phyloP scores from a whole-genome alignment of 2,888 invertebrate genomes.

The Drepanosiphum platanoidis region DNA sequence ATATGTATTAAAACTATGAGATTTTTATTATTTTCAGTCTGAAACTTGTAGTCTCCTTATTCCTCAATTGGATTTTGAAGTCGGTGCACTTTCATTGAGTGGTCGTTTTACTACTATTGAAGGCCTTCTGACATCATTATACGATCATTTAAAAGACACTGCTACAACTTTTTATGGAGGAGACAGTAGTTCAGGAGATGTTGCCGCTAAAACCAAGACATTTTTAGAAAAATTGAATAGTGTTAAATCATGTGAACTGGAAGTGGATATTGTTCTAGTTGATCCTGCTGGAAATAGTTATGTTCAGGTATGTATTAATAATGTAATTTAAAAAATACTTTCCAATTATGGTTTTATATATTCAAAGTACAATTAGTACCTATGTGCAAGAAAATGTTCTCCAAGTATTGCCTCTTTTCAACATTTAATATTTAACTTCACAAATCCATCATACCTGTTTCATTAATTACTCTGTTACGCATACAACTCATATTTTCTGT shows the following conservation, averaged over 20 bases:
- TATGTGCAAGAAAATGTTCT: too few relatives aligned
- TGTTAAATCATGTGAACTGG: conserved; percentile 73
- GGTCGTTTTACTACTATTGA: conserved; percentile 96
- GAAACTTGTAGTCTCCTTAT: conserved; percentile 82
- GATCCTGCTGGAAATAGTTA: conserved; percentile 99
- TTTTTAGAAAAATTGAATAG: conserved; percentile 77
- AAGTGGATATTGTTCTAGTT: conserved; percentile 84
- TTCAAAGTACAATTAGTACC: too few relatives aligned
- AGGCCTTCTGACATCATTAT: conserved; percentile 83
- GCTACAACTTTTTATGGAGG: conserved; percentile 74
- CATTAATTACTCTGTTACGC: too few relatives aligned
- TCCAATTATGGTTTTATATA: not conserved
- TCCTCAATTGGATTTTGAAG: conserved; percentile 89
- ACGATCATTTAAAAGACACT: conserved; percentile 77
- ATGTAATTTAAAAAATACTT: not conserved
- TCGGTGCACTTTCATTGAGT: conserved; percentile 84
- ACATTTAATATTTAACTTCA: too few relatives aligned
- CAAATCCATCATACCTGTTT: too few relatives aligned
- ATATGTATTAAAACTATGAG: not conserved
- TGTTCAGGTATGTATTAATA: conserved; percentile 73
- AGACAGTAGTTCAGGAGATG: conserved; percentile 75
- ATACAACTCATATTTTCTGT: too few relatives aligned
- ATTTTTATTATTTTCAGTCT: conserved; percentile 70
- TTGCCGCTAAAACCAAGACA: conserved; percentile 70
- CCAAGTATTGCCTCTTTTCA: too few relatives aligned